Percentiles rank a stretch among this genome's conserved stretches.
Evolutionary conservation across 2,113 vertebrate genomes (phyloP).

Genomic region (Poeciliopsis turrubarensis): DNA sequence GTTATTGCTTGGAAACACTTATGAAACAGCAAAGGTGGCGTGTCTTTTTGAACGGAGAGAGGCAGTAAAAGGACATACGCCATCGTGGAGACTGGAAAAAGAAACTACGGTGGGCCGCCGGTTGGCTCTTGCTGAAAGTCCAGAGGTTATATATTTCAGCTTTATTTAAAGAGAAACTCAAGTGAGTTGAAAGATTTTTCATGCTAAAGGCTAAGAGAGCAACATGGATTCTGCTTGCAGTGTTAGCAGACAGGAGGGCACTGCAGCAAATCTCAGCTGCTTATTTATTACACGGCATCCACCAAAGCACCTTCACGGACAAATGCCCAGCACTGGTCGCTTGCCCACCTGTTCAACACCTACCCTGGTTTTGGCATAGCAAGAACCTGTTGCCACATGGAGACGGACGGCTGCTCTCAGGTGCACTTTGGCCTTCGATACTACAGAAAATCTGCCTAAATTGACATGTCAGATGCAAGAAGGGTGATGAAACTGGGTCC

Average conservation of each 20-base stretch:
- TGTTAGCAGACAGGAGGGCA: conserved; percentile 15
- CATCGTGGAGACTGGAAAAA: conserved; percentile 2
- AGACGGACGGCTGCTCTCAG: conserved; percentile 15
- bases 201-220: conserved; percentile 9
- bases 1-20: conserved; percentile 16
- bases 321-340: conserved; percentile 24
- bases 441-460: conserved; percentile 9
- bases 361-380: conserved; percentile 4
- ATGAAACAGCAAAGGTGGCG: conserved; percentile 11
- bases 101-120: conserved; percentile 26
- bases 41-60: conserved; percentile 11
- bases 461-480: not conserved
- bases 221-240: conserved; percentile 14
- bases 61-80: conserved; percentile 5
- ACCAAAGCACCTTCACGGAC: conserved; percentile 40
- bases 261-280: conserved; percentile 33
- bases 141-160: conserved; percentile 28
- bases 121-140: conserved; percentile 23
- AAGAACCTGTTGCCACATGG: conserved; percentile 4
- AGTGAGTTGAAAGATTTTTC: conserved; percentile 6
- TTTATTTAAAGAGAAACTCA: conserved; percentile 41
- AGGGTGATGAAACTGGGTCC: not conserved
- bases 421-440: conserved; percentile 18
- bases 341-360: conserved; percentile 26
- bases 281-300: conserved; percentile 35